Percentiles rank a stretch among this genome's conserved stretches.
Conservation (phyloP, 2,888 invertebrate genomes). For the Dynastes maya region DNA sequence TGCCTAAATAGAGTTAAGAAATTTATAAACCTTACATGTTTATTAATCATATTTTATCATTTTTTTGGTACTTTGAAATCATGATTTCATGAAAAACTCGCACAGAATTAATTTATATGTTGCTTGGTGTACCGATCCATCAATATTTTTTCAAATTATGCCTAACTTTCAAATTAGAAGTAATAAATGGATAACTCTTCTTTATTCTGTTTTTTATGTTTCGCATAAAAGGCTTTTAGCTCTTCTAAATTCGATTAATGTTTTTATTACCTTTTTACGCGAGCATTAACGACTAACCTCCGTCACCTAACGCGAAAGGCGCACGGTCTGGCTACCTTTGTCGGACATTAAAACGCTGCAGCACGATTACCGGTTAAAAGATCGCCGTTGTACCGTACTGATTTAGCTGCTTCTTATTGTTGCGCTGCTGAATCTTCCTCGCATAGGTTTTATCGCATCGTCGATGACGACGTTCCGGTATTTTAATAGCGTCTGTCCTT, state of each 20-base stretch:
- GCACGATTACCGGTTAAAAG: constrained; percentile 33
- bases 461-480: constrained; percentile 26
- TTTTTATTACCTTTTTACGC: constrained; percentile 27
- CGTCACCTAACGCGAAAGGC: neutral
- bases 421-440: constrained; percentile 32
- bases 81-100: too few relatives aligned
- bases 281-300: constrained; percentile 19
- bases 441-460: constrained; percentile 33
- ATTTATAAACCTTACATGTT: too few relatives aligned
- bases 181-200: neutral
- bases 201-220: constrained; percentile 3
- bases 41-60: too few relatives aligned
- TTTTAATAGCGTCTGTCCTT: constrained; percentile 39
- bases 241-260: constrained; percentile 36
- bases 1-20: too few relatives aligned
- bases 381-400: constrained; percentile 26
- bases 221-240: constrained; percentile 14
- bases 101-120: too few relatives aligned
- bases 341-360: constrained; percentile 29
- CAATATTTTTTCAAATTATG: too few relatives aligned
- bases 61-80: too few relatives aligned
- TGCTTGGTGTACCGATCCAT: too few relatives aligned
- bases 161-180: neutral
- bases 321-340: constrained; percentile 15
- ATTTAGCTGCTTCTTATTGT: constrained; percentile 30